A percentile compares a stretch with the other conserved stretches of the same genome.
Evolutionary conservation across 2,888 invertebrate species (phyloP).

Genomic region (Morinoia aosen): DNA sequence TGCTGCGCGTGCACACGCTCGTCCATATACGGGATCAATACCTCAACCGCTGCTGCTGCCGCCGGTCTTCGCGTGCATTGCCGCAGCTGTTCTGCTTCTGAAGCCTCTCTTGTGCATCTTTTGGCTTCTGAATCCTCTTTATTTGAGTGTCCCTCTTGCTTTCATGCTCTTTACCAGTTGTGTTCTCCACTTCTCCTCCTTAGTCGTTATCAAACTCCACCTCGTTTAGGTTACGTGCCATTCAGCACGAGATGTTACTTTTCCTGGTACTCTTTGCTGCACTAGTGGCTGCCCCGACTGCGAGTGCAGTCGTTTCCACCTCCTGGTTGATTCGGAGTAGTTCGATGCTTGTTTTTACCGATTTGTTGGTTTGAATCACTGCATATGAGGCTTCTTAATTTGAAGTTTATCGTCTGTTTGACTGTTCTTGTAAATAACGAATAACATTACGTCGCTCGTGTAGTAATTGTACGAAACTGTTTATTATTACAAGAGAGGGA

Average conservation of each 20-base stretch:
- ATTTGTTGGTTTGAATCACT: too few species aligned
- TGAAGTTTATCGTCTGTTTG: not conserved
- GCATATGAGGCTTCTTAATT: too few species aligned
- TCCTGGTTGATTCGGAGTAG: not conserved
- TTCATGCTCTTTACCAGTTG: not conserved
- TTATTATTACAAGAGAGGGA: not conserved
- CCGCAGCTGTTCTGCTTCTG: slow-evolving; percentile 46
- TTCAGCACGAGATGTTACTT: not conserved
- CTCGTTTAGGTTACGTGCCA: not conserved
- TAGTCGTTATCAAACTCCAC: not conserved
- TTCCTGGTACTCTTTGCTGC: not conserved
- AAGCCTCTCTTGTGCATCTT: not conserved
- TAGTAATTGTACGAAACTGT: not conserved
- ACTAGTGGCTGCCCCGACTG: not conserved
- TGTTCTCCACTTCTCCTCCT: too few species aligned
- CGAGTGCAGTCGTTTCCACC: not conserved
- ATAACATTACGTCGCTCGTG: not conserved
- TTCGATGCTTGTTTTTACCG: not conserved
- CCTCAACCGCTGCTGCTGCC: slow-evolving; percentile 29
- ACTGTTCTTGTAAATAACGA: not conserved
- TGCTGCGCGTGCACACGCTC: slow-evolving; percentile 18
- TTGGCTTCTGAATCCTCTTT: not conserved
- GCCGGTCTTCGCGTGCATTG: slow-evolving; percentile 42
- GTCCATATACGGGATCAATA: not conserved
- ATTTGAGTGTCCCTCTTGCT: not conserved